Base-by-base conservation (phyloP, 2,888 invertebrate species). In the Bedellia somnulentella region DNA sequence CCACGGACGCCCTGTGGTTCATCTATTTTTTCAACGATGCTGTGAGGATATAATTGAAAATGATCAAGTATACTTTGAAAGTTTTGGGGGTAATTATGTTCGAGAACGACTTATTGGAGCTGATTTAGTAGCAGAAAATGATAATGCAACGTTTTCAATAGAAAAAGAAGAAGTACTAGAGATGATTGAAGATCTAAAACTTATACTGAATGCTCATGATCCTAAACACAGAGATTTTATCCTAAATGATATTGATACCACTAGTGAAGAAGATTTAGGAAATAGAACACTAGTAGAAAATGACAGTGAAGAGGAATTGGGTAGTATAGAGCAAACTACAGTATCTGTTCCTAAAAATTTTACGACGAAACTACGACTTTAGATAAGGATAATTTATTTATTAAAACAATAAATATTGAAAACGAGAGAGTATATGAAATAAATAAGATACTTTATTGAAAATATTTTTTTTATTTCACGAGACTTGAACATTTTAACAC, bases 41-140 rank as follows among this genome's bases (percentile, higher is more conserved):
- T 70, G 63, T 28, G 56, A 54, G 8, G 63, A 62, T 0, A 57
- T 61, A 16, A 64, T 67, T 1, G 70, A 70, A 35, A 70, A 70
- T 25, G 68, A 70, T 33, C 62, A 61, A 32, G 59, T 58, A 0
- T 53, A 66, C 1, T 62, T 56, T 32, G 66, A 70, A 30, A 62
- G 60, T 38, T 57, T 66, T 8, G 56, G 57, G 0, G 55, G 64
- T 10, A 71, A 66, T 29, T 62, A 55, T 26, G 35, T 68, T 1
- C 57, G 52, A 27, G 73, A 73, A 32, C 43, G 66, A 1, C 37
- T 71, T 0, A 46, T 64, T 0, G 61, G 54, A 6, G 47, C 45
- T 2, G 53, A 53, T 3, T 15, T 29, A 15, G 34, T 52, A 1
- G 34, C 52, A 1, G 52, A 47, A 30, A 45, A 40, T 1, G 47